Conservation (phyloP, 2,113 vertebrate species). For the Protobothrops mucrosquamatus region DNA sequence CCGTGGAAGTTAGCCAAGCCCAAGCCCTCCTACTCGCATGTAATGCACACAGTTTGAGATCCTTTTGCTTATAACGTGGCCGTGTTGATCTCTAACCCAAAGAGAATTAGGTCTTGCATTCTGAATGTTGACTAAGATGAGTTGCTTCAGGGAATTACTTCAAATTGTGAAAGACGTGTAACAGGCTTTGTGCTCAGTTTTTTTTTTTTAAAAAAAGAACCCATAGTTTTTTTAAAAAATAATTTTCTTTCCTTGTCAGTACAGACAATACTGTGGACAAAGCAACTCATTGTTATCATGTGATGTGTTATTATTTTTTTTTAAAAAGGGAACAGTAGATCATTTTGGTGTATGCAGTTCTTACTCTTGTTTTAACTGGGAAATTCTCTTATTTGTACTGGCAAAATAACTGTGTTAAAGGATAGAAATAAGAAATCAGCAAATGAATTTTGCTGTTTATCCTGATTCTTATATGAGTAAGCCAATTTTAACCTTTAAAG, state of each 20-base stretch:
- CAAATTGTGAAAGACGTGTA: conserved; percentile 16
- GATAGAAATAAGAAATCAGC: conserved; percentile 17
- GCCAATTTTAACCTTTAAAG: not conserved
- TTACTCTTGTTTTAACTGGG: conserved; percentile 21
- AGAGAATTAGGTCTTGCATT: conserved; percentile 15
- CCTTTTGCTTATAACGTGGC: not conserved
- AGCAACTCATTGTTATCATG: conserved; percentile 19
- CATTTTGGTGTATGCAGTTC: not conserved
- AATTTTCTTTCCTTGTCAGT: not conserved
- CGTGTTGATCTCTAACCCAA: not conserved
- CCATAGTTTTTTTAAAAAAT: not conserved
- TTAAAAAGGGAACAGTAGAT: not conserved
- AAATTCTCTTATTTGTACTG: conserved; percentile 15
- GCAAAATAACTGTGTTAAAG: not conserved
- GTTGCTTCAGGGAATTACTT: conserved; percentile 21
- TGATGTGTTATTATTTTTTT: not conserved
- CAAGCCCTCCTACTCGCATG: conserved; percentile 1
- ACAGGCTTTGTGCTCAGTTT: conserved; percentile 20
- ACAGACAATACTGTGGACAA: conserved; percentile 33
- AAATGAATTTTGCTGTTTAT: not conserved
- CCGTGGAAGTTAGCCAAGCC: conserved; percentile 31
- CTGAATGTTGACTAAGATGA: not conserved
- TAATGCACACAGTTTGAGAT: conserved; percentile 12
- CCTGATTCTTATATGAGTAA: not conserved
- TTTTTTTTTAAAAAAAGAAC: conserved; percentile 17